These are phyloP conservation scores for Bibio marci DNA, from an alignment of 2,888 invertebrate species.

Conservation along the genomic window DNA sequence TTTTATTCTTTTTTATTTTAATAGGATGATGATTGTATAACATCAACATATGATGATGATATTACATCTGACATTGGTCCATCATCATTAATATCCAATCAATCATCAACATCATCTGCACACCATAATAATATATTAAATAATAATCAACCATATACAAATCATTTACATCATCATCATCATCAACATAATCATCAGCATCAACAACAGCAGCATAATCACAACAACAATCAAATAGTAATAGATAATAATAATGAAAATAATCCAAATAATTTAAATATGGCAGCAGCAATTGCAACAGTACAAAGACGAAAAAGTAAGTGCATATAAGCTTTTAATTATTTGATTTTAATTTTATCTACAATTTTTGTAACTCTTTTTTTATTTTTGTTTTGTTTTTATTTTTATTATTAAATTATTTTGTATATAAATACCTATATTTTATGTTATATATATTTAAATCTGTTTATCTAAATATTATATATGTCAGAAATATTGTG, in stretches of 20 bases:
- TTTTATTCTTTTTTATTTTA: too few relatives aligned
- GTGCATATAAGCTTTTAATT: constrained; percentile 14
- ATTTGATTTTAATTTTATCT: not conserved
- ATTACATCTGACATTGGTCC: too few relatives aligned
- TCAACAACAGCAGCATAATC: constrained; percentile 17
- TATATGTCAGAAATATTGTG: too few relatives aligned
- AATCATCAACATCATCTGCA: too few relatives aligned
- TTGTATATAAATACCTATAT: too few relatives aligned
- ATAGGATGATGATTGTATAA: too few relatives aligned
- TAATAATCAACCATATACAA: not conserved
- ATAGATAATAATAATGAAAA: constrained; percentile 18
- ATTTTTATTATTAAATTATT: too few relatives aligned
- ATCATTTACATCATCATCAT: not conserved
- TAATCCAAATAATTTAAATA: constrained; percentile 15
- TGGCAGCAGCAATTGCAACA: constrained; percentile 5
- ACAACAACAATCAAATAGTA: constrained; percentile 28
- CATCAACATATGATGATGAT: too few relatives aligned
- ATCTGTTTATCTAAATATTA: too few relatives aligned
- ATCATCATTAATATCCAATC: too few relatives aligned
- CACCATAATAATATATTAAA: too few relatives aligned
- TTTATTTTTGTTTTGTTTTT: constrained; percentile 7
- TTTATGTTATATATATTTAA: too few relatives aligned
- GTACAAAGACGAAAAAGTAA: constrained; percentile 29
- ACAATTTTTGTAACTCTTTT: not conserved
- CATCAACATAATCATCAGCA: not conserved